Conservation (phyloP, 2,113 vertebrate species). For the Dasyurus viverrinus region DNA sequence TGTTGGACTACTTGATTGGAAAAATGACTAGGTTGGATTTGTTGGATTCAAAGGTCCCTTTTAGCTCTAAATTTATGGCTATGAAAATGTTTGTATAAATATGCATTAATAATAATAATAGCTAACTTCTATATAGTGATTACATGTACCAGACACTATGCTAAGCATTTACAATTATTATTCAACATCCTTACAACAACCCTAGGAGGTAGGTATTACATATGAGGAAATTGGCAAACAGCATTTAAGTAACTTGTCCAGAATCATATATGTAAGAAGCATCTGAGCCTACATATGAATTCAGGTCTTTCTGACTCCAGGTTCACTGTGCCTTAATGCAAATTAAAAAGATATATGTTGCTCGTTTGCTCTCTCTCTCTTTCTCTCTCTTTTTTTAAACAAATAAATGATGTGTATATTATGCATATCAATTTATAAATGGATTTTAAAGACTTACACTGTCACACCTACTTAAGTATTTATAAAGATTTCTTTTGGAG, state of each 20-base stretch:
- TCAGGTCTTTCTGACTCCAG: background rate
- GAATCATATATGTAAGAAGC: background rate
- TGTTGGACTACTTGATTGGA: background rate
- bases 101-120: background rate
- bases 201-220: background rate
- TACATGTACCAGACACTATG: background rate
- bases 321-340: background rate
- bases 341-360: background rate
- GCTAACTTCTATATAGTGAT: background rate
- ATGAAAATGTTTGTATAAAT: background rate
- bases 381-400: background rate
- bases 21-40: background rate
- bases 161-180: background rate
- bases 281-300: background rate
- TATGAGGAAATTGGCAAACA: background rate
- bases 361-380: fast-evolving
- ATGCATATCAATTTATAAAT: background rate
- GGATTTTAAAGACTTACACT: background rate
- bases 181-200: background rate
- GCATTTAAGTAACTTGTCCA: background rate
- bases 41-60: background rate
- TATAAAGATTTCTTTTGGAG: slow-evolving; percentile 7
- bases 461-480: background rate
- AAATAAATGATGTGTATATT: background rate
- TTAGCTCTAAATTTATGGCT: background rate